These are phyloP conservation scores for Sipunculus nudus DNA, from an alignment of 2,888 invertebrate species.

Conservation along the genomic window DNA sequence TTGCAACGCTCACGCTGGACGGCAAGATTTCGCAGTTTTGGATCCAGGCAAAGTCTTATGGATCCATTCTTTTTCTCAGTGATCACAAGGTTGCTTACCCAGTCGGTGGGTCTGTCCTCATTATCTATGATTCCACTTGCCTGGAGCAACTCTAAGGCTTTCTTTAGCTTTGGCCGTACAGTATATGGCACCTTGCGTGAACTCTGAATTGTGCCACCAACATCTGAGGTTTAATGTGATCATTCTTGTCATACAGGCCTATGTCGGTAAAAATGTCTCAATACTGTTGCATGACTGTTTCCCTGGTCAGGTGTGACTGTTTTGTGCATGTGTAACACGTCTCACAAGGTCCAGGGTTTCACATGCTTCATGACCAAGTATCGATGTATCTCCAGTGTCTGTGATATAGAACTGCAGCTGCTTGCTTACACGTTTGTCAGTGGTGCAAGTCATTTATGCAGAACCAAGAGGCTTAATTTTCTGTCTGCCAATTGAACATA, in stretches of 20 bases:
- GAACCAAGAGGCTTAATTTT: no score
- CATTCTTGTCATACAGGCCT: conserved; percentile 3
- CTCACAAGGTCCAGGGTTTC: conserved; percentile 5
- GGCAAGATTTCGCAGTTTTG: conserved; percentile 22
- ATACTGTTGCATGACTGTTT: conserved; percentile 5
- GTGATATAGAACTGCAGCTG: conserved; percentile 8
- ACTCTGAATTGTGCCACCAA: conserved; percentile 15
- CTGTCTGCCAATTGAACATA: no score
- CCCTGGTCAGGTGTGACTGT: no score
- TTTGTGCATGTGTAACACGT: not conserved
- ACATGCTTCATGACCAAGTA: not conserved
- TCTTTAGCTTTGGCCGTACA: conserved; percentile 12
- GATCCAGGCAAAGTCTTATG: conserved; percentile 30
- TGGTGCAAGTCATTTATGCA: no score
- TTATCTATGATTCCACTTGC: conserved; percentile 21
- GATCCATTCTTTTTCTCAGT: conserved; percentile 30
- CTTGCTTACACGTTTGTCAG: no score
- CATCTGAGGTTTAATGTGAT: conserved; percentile 18
- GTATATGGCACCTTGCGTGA: conserved; percentile 20
- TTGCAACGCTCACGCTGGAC: conserved; percentile 21
- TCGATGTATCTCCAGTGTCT: not conserved
- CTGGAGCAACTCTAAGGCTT: conserved; percentile 19
- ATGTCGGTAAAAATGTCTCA: conserved; percentile 14
- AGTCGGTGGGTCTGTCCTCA: conserved; percentile 35
- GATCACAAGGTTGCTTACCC: conserved; percentile 34